Evolutionary conservation across 2,113 vertebrate species (phyloP).

Genomic region (Cyanoliseus patagonus): DNA sequence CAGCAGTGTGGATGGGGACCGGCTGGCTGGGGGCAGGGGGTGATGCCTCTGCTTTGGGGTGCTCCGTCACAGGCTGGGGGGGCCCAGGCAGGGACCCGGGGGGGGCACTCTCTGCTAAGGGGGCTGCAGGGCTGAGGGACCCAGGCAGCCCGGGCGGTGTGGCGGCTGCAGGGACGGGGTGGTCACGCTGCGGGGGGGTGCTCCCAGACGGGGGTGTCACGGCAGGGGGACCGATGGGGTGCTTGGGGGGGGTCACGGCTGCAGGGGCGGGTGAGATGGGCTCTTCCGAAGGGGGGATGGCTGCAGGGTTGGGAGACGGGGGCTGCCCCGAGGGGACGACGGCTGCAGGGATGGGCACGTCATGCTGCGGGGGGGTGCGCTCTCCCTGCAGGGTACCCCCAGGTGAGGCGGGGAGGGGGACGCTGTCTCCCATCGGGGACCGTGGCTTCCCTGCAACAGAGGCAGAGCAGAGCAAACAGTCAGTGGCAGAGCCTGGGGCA

Average conservation of each 20-base stretch:
- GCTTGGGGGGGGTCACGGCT: background rate
- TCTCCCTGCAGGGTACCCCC: background rate
- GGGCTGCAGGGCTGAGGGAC: background rate
- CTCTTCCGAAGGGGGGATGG: background rate
- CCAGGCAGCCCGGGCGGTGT: background rate
- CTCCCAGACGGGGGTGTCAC: background rate
- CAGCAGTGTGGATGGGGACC: background rate
- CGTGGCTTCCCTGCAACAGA: constrained; percentile 54
- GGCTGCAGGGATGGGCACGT: background rate
- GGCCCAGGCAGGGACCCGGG: rapidly evolving
- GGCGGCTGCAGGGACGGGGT: rapidly evolving
- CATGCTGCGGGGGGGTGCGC: rapidly evolving
- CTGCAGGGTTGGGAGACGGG: background rate
- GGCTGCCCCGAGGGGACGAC: background rate
- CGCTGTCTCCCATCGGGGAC: constrained; percentile 18
- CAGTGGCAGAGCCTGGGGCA: background rate
- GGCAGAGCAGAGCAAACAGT: background rate
- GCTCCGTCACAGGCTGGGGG: background rate
- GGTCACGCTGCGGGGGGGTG: background rate
- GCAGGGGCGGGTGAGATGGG: rapidly evolving
- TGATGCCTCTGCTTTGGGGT: constrained; percentile 15
- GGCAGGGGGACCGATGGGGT: background rate
- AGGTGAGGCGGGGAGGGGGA: background rate
- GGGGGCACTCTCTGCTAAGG: background rate
- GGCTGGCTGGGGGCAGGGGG: background rate